phyloP scores from a whole-genome alignment of 2,113 vertebrate species.

The Podilymbus podiceps region DNA sequence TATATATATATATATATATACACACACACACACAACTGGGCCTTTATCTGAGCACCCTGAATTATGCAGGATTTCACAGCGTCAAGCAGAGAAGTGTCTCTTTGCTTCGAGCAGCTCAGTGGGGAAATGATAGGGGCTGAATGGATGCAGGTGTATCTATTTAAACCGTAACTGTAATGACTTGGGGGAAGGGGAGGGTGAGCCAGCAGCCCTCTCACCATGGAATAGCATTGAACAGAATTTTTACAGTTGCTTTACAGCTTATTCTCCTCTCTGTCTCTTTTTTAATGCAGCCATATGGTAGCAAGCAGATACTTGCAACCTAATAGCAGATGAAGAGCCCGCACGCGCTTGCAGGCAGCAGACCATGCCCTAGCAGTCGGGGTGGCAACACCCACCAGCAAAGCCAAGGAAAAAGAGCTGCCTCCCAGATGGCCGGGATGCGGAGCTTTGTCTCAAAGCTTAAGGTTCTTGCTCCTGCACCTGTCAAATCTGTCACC shows the following conservation, averaged over 20 bases:
- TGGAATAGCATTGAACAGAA: neutral
- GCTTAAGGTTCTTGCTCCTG: conserved; percentile 6
- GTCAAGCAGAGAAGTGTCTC: neutral
- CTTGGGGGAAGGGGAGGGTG: neutral
- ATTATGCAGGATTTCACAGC: neutral
- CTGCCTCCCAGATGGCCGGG: conserved; percentile 13
- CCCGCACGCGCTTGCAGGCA: neutral
- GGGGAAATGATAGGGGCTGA: neutral
- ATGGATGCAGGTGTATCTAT: neutral
- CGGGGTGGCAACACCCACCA: neutral
- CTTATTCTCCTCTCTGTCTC: conserved; percentile 11
- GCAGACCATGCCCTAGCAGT: neutral
- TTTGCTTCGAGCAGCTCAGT: neutral
- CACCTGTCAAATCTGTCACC: conserved; percentile 36
- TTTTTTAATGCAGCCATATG: conserved; percentile 29
- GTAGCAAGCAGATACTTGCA: neutral
- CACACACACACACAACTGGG: neutral
- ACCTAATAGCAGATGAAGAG: neutral
- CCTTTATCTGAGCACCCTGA: neutral
- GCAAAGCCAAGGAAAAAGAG: neutral
- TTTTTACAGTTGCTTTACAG: conserved; percentile 29
- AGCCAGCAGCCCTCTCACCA: neutral
- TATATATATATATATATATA: too few species aligned
- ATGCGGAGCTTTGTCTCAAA: neutral
- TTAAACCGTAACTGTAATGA: neutral